Evolutionary conservation across 2,113 vertebrate species (phyloP).

Genomic region (Fregata magnificens): DNA sequence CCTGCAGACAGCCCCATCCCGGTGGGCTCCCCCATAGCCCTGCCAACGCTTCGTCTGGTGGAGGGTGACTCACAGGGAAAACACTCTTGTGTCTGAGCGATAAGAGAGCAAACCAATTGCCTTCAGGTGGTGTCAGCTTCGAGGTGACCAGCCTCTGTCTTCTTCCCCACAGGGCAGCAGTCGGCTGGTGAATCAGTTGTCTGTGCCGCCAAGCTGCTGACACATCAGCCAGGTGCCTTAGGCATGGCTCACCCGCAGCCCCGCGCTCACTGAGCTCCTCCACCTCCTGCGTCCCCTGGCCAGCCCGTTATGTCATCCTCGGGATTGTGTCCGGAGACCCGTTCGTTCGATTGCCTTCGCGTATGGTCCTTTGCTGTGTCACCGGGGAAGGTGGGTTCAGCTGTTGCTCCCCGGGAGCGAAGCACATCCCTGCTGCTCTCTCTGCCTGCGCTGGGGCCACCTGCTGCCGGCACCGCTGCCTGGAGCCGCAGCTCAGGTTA

Average conservation of each 20-base stretch:
- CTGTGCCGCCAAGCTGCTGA: slow-evolving; percentile 4
- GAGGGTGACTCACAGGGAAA: slow-evolving; percentile 73
- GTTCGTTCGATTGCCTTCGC: background rate
- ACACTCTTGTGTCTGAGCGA: slow-evolving; percentile 51
- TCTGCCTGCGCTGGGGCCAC: background rate
- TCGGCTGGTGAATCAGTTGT: slow-evolving; percentile 30
- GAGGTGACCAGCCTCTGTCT: slow-evolving; percentile 48
- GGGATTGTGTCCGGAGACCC: background rate
- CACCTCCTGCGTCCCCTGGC: background rate
- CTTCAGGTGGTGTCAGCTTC: slow-evolving; percentile 73
- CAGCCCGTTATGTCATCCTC: background rate
- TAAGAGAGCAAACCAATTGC: slow-evolving; percentile 38
- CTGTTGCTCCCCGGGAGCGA: background rate
- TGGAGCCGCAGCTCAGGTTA: background rate
- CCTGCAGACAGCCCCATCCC: slow-evolving; percentile 54
- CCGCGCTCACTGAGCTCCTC: background rate
- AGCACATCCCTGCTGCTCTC: background rate
- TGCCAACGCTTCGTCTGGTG: slow-evolving; percentile 66
- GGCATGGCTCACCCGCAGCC: background rate
- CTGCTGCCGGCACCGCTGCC: background rate
- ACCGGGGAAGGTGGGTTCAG: background rate
- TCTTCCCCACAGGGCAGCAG: slow-evolving; percentile 40
- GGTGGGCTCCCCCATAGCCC: slow-evolving; percentile 34
- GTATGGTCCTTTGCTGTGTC: background rate
- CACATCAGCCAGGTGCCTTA: background rate